Conservation (phyloP, 2,113 vertebrate species). For the Chloropsis cyanopogon region DNA sequence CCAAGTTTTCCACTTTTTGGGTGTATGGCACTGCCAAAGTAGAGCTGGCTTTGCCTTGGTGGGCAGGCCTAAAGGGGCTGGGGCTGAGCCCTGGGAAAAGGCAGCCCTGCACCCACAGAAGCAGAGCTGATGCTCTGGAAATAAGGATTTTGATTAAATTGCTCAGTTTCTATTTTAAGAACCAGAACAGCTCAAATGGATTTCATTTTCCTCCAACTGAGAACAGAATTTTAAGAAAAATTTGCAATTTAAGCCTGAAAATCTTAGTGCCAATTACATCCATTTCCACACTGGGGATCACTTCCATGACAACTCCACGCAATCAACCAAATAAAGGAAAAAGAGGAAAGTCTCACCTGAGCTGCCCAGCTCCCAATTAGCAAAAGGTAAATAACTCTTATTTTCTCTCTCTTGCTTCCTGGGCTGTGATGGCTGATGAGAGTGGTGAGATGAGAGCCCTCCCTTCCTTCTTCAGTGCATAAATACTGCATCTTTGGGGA, state of each 20-base stretch:
- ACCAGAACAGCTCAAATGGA: background rate
- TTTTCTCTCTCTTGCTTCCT: constrained; percentile 8
- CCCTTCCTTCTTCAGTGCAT: constrained; percentile 24
- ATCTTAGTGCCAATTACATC: background rate
- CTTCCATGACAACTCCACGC: background rate
- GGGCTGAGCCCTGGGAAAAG: background rate
- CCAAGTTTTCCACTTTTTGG: background rate
- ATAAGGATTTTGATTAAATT: background rate
- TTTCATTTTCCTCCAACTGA: background rate
- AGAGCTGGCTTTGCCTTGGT: background rate
- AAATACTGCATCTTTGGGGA: constrained; percentile 59
- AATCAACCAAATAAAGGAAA: background rate
- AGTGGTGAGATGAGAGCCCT: constrained; percentile 12
- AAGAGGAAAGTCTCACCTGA: constrained; percentile 18
- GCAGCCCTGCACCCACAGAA: background rate
- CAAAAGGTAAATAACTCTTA: background rate
- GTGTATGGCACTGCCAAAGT: background rate
- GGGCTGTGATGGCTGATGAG: constrained; percentile 1
- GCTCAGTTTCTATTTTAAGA: background rate
- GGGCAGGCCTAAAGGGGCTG: background rate
- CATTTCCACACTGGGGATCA: background rate
- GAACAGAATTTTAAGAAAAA: background rate
- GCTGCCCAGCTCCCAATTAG: constrained; percentile 5
- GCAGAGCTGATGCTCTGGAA: background rate
- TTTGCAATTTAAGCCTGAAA: background rate